Base-by-base conservation (phyloP, 2,797 vertebrate species). In the Cryptoprocta ferox region DNA sequence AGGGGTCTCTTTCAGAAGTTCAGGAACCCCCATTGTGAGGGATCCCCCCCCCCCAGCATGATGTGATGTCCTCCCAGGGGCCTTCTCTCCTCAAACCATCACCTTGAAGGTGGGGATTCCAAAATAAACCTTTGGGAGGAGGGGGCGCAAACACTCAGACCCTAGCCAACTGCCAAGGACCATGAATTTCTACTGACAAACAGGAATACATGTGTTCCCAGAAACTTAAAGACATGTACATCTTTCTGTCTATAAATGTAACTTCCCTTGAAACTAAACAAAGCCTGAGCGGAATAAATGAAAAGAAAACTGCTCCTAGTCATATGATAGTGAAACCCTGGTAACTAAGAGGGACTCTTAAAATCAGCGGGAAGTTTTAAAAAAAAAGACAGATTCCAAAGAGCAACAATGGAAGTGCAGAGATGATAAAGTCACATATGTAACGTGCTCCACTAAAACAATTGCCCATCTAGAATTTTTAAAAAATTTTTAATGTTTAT, bases 61-160 rank as follows among this genome's bases (percentile, higher is more conserved):
- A 71, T 21, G 37, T 28, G 19, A 56, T 61, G 39, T 45, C n/a
- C 39, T 78, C 15, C 13, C 50, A 78, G 30, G 68, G 48, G 71
- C 26, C 5, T 32, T n/a, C 48, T 10, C 19, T 50, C 39, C 63
- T n/a, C 5, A 32, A 21, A 18, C 13, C 19, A 50, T 39, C 19
- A 42, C 28, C 53, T 1, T 71, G n/a, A 21, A 63, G 28, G 28
- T 6, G 48, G n/a, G 63, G n/a, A 39, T 48, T 50, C 70, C 63
- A 84, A 0, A 0, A 0, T 61, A 6, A 37, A 32, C 53, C 7
- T 37, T 18, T 45, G 15, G 73, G 68, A 42, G 2, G 0, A 19
- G 61, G 50, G 28, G 10, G 39, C 18, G 11, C 37, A 39, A 16
- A 39, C 65, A 11, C 19, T 78, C 39, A 18, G 26, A 50, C 39